A percentile compares a stretch with the other conserved stretches of the same genome.
phyloP scores from a whole-genome alignment of 2,888 invertebrate genomes.

The Epinotia brunnichana region DNA sequence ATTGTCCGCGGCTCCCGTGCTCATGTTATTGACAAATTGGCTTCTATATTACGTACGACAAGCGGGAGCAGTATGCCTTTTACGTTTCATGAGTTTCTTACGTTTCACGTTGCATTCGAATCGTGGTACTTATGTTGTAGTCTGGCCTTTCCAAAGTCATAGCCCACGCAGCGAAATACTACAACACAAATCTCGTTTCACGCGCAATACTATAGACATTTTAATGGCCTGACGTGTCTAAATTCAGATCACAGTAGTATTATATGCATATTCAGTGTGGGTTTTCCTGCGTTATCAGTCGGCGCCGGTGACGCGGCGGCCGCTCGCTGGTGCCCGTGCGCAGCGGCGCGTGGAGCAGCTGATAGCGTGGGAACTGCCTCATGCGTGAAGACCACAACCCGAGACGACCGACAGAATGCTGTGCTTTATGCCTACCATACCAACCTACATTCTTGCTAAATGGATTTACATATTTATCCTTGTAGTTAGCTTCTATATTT shows the following conservation, averaged over 20 bases:
- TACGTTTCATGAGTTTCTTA: conserved; percentile 17
- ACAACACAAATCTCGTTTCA: conserved; percentile 28
- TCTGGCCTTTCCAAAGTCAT: conserved; percentile 10
- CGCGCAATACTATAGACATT: conserved; percentile 38
- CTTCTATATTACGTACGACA: conserved; percentile 31
- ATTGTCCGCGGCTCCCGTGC: conserved; percentile 49
- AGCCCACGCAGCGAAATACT: conserved; percentile 38
- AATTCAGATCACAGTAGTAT: conserved; percentile 33
- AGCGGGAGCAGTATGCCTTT: conserved; percentile 4
- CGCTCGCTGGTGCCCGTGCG: conserved; percentile 63
- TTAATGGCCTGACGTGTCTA: conserved; percentile 30
- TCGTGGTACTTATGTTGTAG: not conserved
- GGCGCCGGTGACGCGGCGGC: conserved; percentile 54
- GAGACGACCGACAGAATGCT: conserved; percentile 43
- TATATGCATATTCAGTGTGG: conserved; percentile 50
- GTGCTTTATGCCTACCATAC: conserved; percentile 45
- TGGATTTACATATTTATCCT: conserved; percentile 20
- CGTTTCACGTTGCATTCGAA: conserved; percentile 8
- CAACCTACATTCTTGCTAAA: conserved; percentile 31
- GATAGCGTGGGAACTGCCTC: conserved; percentile 78
- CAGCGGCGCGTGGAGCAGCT: conserved; percentile 75
- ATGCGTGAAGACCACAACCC: conserved; percentile 56
- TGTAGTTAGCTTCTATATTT: conserved; percentile 3
- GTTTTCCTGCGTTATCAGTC: conserved; percentile 48
- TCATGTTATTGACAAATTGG: conserved; percentile 39